Evolutionary conservation across 2,797 vertebrate genomes (phyloP).

Genomic region (Champsocephalus esox): DNA sequence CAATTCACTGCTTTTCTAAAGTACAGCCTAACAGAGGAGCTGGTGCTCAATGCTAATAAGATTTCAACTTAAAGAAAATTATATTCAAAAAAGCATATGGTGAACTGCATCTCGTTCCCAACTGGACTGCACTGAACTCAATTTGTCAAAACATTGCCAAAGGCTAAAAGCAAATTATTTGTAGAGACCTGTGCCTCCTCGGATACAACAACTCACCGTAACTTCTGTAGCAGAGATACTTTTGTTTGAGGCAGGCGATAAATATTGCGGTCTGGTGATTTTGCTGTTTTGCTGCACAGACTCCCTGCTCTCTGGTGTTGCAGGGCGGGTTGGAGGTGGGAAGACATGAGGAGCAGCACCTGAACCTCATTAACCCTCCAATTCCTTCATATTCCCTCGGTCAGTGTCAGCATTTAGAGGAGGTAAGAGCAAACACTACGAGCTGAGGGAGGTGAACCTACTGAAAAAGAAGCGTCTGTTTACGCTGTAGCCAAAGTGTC

Average conservation of each 20-base stretch:
- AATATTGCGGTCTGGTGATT: constrained; percentile 6
- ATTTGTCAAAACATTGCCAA: constrained; percentile 17
- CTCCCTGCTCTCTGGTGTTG: constrained; percentile 21
- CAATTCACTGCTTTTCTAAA: neutral
- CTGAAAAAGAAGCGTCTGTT: constrained; percentile 32
- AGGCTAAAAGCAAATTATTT: neutral
- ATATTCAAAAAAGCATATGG: neutral
- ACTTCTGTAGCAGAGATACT: constrained; percentile 12
- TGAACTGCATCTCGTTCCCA: neutral
- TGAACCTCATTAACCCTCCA: constrained; percentile 65
- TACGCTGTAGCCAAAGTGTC: constrained; percentile 57
- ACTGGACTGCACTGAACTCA: constrained; percentile 2
- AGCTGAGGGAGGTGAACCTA: constrained; percentile 43
- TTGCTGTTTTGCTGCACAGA: neutral
- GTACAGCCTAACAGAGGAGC: neutral
- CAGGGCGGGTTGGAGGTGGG: constrained; percentile 23
- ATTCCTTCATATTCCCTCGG: constrained; percentile 22
- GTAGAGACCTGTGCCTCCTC: no score
- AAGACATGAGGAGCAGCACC: constrained; percentile 33
- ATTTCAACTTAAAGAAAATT: no score
- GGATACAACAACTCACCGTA: no score
- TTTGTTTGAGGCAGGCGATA: constrained; percentile 12
- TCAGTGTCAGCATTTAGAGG: constrained; percentile 44
- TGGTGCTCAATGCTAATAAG: no score
- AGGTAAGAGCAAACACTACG: constrained; percentile 23